These are phyloP conservation scores for Egretta garzetta DNA, from an alignment of 2,113 vertebrate species.

Conservation along the genomic window DNA sequence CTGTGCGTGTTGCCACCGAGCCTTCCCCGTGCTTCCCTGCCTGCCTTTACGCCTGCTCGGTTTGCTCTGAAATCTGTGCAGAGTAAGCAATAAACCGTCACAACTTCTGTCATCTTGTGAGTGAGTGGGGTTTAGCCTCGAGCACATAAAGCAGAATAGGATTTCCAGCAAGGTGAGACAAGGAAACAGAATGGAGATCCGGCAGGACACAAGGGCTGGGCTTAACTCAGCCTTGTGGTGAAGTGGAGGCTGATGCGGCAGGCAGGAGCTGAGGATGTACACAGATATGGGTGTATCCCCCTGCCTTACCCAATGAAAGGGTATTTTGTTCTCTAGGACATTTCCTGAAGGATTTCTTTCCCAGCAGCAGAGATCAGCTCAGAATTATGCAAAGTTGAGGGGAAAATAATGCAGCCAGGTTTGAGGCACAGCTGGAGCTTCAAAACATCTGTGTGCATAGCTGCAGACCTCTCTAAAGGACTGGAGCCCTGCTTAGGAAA, in stretches of 20 bases:
- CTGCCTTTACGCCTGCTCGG: neutral
- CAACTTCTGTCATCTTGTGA: neutral
- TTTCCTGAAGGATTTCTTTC: slow-evolving; percentile 1
- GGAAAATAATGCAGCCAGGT: slow-evolving; percentile 33
- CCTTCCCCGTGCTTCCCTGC: neutral
- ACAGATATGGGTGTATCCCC: neutral
- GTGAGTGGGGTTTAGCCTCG: accelerated
- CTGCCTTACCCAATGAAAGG: neutral
- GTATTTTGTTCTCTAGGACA: neutral
- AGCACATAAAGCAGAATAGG: neutral
- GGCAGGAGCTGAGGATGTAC: neutral
- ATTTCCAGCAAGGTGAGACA: neutral
- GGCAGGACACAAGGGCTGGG: neutral
- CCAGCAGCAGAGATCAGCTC: neutral
- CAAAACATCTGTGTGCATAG: neutral
- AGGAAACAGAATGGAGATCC: neutral
- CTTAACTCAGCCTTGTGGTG: neutral
- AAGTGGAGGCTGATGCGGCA: neutral
- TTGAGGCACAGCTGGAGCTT: slow-evolving; percentile 35
- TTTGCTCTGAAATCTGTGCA: neutral
- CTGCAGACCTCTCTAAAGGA: slow-evolving; percentile 26
- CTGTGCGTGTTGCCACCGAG: neutral
- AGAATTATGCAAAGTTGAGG: neutral
- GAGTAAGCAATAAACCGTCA: neutral
- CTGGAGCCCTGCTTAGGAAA: slow-evolving; percentile 6